A percentile compares a stretch with the other conserved stretches of the same genome.
phyloP scores from a whole-genome alignment of 1,140 invertebrate genomes.

The Brachystomella parvula region DNA sequence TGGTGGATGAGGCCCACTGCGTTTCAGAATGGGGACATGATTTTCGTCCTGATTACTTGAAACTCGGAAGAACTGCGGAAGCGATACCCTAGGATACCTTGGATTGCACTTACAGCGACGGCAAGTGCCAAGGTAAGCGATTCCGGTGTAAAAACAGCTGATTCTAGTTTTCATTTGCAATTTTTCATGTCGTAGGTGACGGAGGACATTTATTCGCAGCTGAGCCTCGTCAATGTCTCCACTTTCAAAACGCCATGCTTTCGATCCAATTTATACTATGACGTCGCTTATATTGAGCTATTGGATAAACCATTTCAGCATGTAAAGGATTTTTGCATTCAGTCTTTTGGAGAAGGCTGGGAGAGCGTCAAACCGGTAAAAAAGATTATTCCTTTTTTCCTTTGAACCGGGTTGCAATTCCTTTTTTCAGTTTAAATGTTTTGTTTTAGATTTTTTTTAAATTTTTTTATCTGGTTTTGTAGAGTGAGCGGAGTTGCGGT shows the following conservation, averaged over 20 bases:
- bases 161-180: neutral
- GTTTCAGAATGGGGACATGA: constrained; percentile 88
- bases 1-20: constrained; percentile 76
- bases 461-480: constrained; percentile 19
- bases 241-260: constrained; percentile 58
- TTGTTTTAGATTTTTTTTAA: constrained; percentile 6
- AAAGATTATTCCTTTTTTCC: neutral
- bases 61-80: constrained; percentile 64
- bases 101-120: constrained; percentile 92
- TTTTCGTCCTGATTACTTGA: constrained; percentile 89
- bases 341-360: constrained; percentile 42
- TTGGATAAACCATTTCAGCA: constrained; percentile 68
- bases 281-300: constrained; percentile 68
- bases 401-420: neutral
- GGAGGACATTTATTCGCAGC: constrained; percentile 51
- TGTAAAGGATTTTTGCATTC: constrained; percentile 58
- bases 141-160: neutral
- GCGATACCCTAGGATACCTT: constrained; percentile 62
- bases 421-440: neutral
- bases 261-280: constrained; percentile 60
- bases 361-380: constrained; percentile 40
- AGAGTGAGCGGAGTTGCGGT: constrained; percentile 62
- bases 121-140: constrained; percentile 48
- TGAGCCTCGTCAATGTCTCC: constrained; percentile 48
- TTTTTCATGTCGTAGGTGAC: constrained; percentile 45